Base-by-base conservation (phyloP, 2,888 invertebrate species). In the Epirrhoe alternata region DNA sequence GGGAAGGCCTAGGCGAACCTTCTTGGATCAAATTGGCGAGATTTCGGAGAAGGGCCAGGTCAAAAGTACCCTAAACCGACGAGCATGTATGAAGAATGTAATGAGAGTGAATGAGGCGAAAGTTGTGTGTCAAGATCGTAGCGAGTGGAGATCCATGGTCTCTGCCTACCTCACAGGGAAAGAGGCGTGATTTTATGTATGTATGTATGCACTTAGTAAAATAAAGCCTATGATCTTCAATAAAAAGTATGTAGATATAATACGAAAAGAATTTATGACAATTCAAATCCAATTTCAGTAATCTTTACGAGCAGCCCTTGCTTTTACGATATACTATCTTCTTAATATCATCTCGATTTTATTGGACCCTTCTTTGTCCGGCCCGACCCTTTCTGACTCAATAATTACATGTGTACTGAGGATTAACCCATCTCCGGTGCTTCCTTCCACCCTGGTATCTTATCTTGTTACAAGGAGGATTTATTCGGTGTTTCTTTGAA, bases 381-480 rank as follows among this genome's bases (percentile, higher is more conserved):
- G 61, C 42, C 64, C 58, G 69, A 70, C 67, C 72, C 70, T 71
- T 67, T 70, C 65, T 47, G 61, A 64, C 70, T 64, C 70, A 54
- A 70, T 70, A 71, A 73, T 73, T 71, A 70, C 69, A 67, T 68
- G 71, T 66, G 71, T 71, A 73, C 71, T 67, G 47, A 56, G 64
- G 64, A 72, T 66, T 68, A 69, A 66, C 58, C 60, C 57, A 63
- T 66, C 61, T 61, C 45, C 59, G 33, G 51, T 65, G 30, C 56
- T 68, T 59, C 53, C 8, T 47, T 0, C 6, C 6, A 16, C 16
- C 47, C 47, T 47, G 6, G 47, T 47, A 16, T 16, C 47, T 45
- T 45, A 45, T 45, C 45, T 45, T 14, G 45, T 14, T 14, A 45
- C n/a, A 35, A 45, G 14, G 6, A 14, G 47, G 12, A 16, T 16